phyloP scores from a whole-genome alignment of 2,797 vertebrate genomes.

The Channallabes apus region DNA sequence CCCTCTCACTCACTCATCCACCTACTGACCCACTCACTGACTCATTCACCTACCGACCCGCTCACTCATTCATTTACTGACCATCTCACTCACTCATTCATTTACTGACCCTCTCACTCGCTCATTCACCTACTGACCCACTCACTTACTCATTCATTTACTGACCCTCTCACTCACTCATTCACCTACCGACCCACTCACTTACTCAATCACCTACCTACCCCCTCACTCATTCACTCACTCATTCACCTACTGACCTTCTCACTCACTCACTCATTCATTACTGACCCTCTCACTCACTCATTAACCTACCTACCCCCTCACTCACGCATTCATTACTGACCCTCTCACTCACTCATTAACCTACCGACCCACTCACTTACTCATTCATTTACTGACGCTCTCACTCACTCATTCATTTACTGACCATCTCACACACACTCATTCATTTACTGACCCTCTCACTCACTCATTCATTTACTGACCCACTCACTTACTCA shows the following conservation, averaged over 20 bases:
- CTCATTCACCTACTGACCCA: neutral
- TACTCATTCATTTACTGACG: neutral
- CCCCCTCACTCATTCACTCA: too few species aligned
- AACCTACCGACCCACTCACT: neutral
- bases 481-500: too few species aligned
- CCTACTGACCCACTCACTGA: neutral
- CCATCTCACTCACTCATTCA: too few species aligned
- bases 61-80: neutral
- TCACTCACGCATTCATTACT: too few species aligned
- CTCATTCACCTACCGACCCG: too few species aligned
- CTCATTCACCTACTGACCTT: neutral
- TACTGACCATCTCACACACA: neutral
- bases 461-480: neutral
- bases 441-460: neutral
- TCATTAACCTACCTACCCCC: neutral
- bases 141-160: neutral
- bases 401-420: neutral
- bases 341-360: neutral
- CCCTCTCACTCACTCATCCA: neutral
- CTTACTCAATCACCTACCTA: neutral
- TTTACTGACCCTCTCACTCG: neutral
- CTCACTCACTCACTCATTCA: neutral
- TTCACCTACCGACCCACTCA: neutral
- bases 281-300: neutral
- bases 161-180: neutral